phyloP scores from a whole-genome alignment of 30 jellyfish, hydroid and myxozoan genomes.

The Nemopilema nomurai region DNA sequence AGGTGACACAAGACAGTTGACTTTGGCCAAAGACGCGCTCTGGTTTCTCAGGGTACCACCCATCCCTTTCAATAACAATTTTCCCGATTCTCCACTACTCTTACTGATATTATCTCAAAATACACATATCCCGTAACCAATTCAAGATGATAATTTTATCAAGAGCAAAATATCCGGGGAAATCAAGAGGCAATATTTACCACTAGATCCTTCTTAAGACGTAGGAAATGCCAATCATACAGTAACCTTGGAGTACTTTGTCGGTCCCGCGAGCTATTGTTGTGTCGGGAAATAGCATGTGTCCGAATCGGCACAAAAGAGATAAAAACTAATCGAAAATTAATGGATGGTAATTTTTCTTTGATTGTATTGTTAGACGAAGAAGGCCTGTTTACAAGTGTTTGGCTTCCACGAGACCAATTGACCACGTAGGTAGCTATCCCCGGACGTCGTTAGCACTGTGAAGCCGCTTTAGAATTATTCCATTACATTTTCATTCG shows the following conservation, averaged over 20 bases:
- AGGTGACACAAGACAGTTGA: too few relatives aligned
- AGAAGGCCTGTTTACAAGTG: slow-evolving; percentile 18
- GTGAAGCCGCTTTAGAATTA: background rate
- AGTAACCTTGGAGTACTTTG: background rate
- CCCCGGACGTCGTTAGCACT: slow-evolving; percentile 34
- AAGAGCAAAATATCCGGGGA: too few relatives aligned
- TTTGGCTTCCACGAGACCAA: slow-evolving; percentile 48
- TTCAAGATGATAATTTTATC: too few relatives aligned
- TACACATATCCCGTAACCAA: too few relatives aligned
- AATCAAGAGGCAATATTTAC: too few relatives aligned
- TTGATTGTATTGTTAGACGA: slow-evolving; percentile 14
- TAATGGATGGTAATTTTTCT: slow-evolving; percentile 13
- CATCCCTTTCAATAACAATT: too few relatives aligned
- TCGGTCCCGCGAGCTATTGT: background rate
- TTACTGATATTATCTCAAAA: too few relatives aligned
- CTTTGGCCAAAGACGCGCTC: too few relatives aligned
- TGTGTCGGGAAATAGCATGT: slow-evolving; percentile 1
- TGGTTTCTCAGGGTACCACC: too few relatives aligned
- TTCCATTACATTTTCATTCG: background rate
- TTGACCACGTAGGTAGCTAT: slow-evolving; percentile 1
- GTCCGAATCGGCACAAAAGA: slow-evolving; percentile 4
- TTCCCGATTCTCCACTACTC: too few relatives aligned
- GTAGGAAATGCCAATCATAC: too few relatives aligned
- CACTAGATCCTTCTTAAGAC: too few relatives aligned
- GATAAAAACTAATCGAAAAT: slow-evolving; percentile 19